These are phyloP conservation scores for Lophura nycthemera DNA, from an alignment of 2,113 vertebrate species.

Conservation along the genomic window DNA sequence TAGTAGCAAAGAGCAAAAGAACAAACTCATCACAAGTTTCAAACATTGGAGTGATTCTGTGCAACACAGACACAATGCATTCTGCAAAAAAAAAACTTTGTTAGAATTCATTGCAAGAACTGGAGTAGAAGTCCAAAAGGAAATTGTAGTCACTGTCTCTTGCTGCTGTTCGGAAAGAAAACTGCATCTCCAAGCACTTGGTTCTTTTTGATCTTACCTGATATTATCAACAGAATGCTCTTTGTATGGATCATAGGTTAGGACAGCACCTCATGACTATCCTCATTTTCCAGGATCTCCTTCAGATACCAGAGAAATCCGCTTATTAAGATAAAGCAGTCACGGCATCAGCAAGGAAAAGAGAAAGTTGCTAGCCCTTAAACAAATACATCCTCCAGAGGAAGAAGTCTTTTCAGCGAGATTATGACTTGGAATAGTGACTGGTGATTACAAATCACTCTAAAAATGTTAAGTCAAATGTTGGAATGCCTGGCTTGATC, in stretches of 20 bases:
- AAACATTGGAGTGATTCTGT: not conserved
- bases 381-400: not conserved
- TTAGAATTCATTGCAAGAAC: not conserved
- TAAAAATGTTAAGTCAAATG: not conserved
- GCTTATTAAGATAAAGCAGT: not conserved
- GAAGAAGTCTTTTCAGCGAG: not conserved
- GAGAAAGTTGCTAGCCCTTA: not conserved
- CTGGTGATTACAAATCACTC: not conserved
- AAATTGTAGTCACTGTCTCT: not conserved
- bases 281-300: not conserved
- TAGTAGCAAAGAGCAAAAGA: not conserved
- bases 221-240: not conserved
- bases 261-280: not conserved
- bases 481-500: not conserved
- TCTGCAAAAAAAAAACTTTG: not conserved
- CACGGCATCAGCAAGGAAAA: not conserved
- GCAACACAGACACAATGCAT: accelerated
- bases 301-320: not conserved
- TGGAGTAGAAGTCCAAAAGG: not conserved
- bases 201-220: not conserved
- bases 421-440: not conserved
- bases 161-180: not conserved
- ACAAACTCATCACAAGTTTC: not conserved
- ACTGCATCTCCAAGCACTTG: not conserved
- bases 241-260: not conserved